A percentile compares a stretch with the other conserved stretches of the same genome.
Evolutionary conservation across 2,113 vertebrate species (phyloP).

Genomic region (Lota lota): DNA sequence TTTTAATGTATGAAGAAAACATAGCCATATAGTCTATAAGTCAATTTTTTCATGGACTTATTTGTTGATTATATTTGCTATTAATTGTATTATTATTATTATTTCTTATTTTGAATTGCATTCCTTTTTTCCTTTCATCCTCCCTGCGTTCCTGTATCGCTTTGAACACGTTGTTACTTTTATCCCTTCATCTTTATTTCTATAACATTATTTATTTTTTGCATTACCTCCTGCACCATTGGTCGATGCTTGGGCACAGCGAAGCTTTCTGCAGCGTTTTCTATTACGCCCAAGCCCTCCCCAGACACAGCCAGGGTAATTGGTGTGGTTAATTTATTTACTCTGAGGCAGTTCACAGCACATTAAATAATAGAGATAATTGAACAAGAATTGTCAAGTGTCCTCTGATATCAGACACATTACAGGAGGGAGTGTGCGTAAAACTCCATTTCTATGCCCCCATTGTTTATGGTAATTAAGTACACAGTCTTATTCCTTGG

Average conservation of each 20-base stretch:
- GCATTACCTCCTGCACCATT: constrained; percentile 6
- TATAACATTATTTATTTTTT: background rate
- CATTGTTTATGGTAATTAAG: constrained; percentile 99
- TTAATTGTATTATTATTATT: too few species aligned
- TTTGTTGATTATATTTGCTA: too few species aligned
- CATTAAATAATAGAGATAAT: constrained; percentile 99
- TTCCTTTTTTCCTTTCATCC: background rate
- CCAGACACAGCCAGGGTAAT: constrained; percentile 99
- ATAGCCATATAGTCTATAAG: too few species aligned
- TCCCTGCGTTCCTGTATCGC: constrained; percentile 12
- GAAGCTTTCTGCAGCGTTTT: constrained; percentile 89
- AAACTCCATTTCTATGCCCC: constrained; percentile 99
- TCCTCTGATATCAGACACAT: constrained; percentile 99
- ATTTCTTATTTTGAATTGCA: background rate
- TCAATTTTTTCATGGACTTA: too few species aligned
- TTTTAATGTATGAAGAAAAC: too few species aligned
- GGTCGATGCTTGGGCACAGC: constrained; percentile 59
- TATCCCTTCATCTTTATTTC: background rate
- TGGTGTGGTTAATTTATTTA: constrained; percentile 99
- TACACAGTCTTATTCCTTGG: constrained; percentile 99
- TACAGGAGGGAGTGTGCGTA: constrained; percentile 99
- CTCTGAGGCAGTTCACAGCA: constrained; percentile 99
- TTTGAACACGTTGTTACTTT: background rate
- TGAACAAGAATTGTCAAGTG: constrained; percentile 99
- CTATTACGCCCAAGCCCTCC: constrained; percentile 83